Conservation (phyloP, 2,113 vertebrate species). For the Platysternon megacephalum region DNA sequence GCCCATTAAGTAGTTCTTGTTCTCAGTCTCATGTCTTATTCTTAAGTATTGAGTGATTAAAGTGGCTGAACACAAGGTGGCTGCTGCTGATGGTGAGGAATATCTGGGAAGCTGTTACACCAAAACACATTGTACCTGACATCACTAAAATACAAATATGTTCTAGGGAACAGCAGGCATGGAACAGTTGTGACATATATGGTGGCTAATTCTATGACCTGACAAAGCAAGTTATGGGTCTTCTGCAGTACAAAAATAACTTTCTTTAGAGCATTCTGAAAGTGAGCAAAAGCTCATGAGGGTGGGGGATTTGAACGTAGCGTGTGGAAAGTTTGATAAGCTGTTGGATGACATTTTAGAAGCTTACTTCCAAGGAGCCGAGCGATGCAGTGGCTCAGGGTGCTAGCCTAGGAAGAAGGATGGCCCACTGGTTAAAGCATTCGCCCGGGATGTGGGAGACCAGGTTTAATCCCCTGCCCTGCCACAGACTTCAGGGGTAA, state of each 20-base stretch:
- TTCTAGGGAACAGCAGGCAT: not conserved
- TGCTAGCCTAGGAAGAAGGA: not conserved
- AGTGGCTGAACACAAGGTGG: not conserved
- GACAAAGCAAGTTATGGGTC: not conserved
- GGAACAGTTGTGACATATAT: not conserved
- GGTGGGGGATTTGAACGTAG: not conserved
- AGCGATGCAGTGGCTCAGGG: not conserved
- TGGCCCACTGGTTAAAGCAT: not conserved
- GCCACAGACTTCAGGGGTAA: not conserved
- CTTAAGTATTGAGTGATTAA: not conserved
- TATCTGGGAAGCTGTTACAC: accelerated
- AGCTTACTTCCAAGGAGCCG: not conserved
- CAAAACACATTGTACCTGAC: accelerated
- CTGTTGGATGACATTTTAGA: not conserved
- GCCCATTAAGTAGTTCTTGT: not conserved
- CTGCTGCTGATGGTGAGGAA: not conserved
- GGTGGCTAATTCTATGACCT: not conserved
- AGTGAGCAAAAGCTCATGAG: not conserved
- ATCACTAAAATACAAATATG: not conserved
- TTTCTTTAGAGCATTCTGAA: not conserved
- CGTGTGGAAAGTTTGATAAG: not conserved
- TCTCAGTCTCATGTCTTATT: not conserved
- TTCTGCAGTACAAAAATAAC: not conserved
- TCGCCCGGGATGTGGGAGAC: not conserved
- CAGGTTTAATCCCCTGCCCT: not conserved